These are phyloP conservation scores for Archegozetes longisetosus DNA, from an alignment of 1,140 invertebrate species.

Conservation along the genomic window DNA sequence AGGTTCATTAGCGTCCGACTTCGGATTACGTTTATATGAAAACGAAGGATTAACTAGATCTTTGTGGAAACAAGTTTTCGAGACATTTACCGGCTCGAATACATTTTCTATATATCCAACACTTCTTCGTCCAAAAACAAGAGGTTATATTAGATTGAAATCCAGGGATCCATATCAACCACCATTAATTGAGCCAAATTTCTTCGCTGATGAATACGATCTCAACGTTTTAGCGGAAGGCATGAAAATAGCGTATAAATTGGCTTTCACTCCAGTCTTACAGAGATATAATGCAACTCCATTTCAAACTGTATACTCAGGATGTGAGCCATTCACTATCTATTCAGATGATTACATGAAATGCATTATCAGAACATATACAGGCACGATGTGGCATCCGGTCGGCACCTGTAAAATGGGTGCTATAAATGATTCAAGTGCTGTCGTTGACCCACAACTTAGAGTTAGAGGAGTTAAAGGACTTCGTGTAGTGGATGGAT, in stretches of 20 bases:
- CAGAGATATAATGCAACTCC: constrained; percentile 50
- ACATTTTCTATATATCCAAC: constrained; percentile 48
- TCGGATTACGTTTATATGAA: constrained; percentile 41
- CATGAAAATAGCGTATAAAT: constrained; percentile 5
- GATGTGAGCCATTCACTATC: constrained; percentile 50
- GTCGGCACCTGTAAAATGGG: constrained; percentile 76
- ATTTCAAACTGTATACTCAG: constrained; percentile 50
- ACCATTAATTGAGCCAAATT: constrained; percentile 79
- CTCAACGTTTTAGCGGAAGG: constrained; percentile 60
- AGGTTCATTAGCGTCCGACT: constrained; percentile 39
- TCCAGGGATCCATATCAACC: constrained; percentile 68
- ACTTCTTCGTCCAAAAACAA: constrained; percentile 48
- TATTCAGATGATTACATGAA: constrained; percentile 62
- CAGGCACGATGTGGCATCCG: constrained; percentile 58
- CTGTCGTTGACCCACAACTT: constrained; percentile 42
- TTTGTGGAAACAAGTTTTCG: constrained; percentile 30
- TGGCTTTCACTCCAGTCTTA: constrained; percentile 37
- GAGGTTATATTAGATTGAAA: constrained; percentile 55
- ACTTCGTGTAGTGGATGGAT: constrained; percentile 22
- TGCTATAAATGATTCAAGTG: constrained; percentile 40
- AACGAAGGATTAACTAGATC: constrained; percentile 60
- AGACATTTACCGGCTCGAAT: constrained; percentile 26
- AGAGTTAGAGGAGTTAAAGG: constrained; percentile 17
- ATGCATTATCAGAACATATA: constrained; percentile 49
- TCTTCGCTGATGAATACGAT: constrained; percentile 59